phyloP scores from a whole-genome alignment of 2,113 vertebrate species.

The Sisor rabdophorus region DNA sequence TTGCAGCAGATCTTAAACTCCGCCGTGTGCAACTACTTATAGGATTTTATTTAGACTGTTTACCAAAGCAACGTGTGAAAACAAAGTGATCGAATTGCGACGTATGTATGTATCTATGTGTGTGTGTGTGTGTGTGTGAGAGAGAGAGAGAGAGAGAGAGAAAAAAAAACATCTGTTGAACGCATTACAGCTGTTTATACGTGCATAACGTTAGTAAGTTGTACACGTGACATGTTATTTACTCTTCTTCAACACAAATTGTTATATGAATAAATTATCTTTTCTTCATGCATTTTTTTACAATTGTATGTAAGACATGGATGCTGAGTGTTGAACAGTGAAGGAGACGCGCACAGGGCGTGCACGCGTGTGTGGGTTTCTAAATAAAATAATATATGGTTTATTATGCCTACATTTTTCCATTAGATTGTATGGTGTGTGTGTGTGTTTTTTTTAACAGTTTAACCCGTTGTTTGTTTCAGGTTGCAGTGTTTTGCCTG shows the following conservation, averaged over 20 bases:
- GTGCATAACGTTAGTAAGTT: no score
- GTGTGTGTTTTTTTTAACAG: neutral
- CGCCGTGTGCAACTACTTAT: neutral
- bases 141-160: no score
- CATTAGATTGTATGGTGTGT: no score
- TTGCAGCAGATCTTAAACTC: neutral
- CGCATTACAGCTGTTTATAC: neutral
- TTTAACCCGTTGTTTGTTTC: neutral
- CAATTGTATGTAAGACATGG: neutral
- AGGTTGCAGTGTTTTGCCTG: constrained; percentile 4
- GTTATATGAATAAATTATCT: neutral
- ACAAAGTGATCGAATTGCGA: neutral
- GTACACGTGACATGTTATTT: neutral
- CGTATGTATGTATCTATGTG: neutral
- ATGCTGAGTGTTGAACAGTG: neutral
- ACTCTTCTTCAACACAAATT: neutral
- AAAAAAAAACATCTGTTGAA: constrained; percentile 8
- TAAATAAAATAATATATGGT: neutral
- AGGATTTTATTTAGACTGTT: neutral
- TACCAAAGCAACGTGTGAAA: neutral
- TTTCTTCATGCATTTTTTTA: neutral
- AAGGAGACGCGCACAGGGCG: neutral
- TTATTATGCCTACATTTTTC: neutral
- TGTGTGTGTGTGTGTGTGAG: no score
- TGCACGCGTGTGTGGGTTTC: neutral